Conservation (phyloP, 2,797 vertebrate genomes). For the Ambastaia sidthimunki region DNA sequence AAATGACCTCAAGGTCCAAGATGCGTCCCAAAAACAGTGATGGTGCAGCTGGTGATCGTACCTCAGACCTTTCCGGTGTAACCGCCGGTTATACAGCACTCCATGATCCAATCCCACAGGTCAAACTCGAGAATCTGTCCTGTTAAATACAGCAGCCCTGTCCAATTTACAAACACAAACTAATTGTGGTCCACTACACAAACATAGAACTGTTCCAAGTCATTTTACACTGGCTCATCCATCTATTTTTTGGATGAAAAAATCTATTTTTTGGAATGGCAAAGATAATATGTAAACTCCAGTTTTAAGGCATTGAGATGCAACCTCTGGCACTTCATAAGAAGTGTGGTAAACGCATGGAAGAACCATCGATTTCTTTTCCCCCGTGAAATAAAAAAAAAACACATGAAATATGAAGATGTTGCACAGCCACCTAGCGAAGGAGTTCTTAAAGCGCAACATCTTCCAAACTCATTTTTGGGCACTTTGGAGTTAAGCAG, state of each 20-base stretch:
- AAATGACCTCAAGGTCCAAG: conserved; percentile 44
- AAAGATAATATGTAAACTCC: conserved; percentile 65
- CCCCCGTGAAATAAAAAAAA: not conserved
- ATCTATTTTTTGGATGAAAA: too few relatives aligned
- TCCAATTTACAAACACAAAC: conserved; percentile 56
- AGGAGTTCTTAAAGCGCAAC: conserved; percentile 54
- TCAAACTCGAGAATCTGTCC: not conserved
- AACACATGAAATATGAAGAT: conserved; percentile 1
- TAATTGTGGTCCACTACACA: conserved; percentile 53
- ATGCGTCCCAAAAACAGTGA: not conserved
- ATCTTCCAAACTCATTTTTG: conserved; percentile 62
- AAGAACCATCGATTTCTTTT: conserved; percentile 56
- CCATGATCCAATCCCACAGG: not conserved
- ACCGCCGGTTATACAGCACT: not conserved
- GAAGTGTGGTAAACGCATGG: conserved; percentile 57
- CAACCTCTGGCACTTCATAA: conserved; percentile 62
- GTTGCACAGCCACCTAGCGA: conserved; percentile 72
- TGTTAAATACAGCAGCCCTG: conserved; percentile 21
- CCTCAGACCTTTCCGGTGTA: not conserved
- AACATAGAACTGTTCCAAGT: conserved; percentile 40
- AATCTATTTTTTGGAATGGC: conserved; percentile 67
- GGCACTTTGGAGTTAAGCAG: conserved; percentile 76
- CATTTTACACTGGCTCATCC: conserved; percentile 55
- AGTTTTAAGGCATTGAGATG: conserved; percentile 79
- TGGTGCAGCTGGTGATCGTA: not conserved